phyloP scores from a whole-genome alignment of 2,113 vertebrate species.

The Chaetodon auriga region DNA sequence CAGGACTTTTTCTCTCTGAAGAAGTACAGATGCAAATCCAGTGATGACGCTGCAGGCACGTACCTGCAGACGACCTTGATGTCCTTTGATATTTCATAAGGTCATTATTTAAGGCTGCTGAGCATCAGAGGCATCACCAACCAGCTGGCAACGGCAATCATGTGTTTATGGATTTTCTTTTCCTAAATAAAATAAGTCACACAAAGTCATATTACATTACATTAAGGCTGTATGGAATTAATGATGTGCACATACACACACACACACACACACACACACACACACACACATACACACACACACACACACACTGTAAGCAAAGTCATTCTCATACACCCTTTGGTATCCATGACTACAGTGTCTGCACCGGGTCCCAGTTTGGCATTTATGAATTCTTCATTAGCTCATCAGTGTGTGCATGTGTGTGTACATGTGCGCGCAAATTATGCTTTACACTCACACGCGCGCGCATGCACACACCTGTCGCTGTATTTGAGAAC shows the following conservation, averaged over 20 bases:
- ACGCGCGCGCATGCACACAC: constrained; percentile 35
- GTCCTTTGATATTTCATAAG: constrained; percentile 15
- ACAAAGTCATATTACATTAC: not conserved
- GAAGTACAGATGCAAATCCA: not conserved
- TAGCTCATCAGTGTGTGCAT: constrained; percentile 54
- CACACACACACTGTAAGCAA: not conserved
- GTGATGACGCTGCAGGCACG: not conserved
- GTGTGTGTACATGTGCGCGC: not conserved
- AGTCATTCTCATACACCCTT: constrained; percentile 56
- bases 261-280: not conserved
- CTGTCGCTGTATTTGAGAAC: constrained; percentile 67
- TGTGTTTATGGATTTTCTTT: not conserved
- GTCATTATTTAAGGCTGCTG: not conserved
- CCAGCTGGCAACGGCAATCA: not conserved
- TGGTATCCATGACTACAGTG: constrained; percentile 75
- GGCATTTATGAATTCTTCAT: constrained; percentile 79
- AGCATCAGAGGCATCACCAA: not conserved
- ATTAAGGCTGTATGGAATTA: not conserved
- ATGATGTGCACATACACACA: too few relatives aligned
- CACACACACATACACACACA: not conserved
- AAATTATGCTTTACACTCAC: constrained; percentile 1
- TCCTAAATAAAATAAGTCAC: not conserved
- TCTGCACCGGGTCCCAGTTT: constrained; percentile 60
- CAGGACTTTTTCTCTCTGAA: not conserved
- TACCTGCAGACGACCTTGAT: not conserved